Evolutionary conservation across 2,888 invertebrate genomes (phyloP), one percentile per base, ranked within the genome.

Genomic region (Maniola hyperantus): DNA sequence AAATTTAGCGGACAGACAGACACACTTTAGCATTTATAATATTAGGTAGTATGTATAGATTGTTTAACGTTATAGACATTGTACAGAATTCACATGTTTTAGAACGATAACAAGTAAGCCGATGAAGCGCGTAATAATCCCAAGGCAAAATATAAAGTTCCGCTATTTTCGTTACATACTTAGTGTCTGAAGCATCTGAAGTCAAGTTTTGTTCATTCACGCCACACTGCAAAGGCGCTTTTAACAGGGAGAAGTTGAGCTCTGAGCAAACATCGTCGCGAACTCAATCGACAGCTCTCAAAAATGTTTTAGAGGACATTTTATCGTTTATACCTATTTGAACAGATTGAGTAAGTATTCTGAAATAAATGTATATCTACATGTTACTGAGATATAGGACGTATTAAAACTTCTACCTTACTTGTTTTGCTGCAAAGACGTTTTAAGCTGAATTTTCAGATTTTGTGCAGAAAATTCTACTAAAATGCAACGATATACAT

Each of bases 161-260:
- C 64, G 66, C 48, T 69, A 60, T 66, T 66, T 64, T 58, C 61
- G 64, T 62, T 67, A 61, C 67, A 62, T 69, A 67, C 67, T 69
- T 69, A 63, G 67, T 73, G 72, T 70, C 73, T 71, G 73, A 72
- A 63, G 67, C 73, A 72, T 70, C 73, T 71, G 73, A 72, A 74
- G 79, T 79, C 75, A 79, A 76, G 75, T 81, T 80, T 79, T 78
- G 76, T 79, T 77, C 76, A 75, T 74, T 80, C 75, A 71, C 74
- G 74, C 71, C 75, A 68, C 74, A 76, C 72, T 72, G 78, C 77
- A 80, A 79, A 82, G 75, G 80, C 76, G 79, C 79, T 83, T 83
- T 84, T 78, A 79, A 78, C 79, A 78, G 78, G 79, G 78, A 77
- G 74, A 79, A 82, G 76, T 81, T 82, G 81, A 83, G 83, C 79